These are phyloP conservation scores for Ifrita kowaldi DNA, from an alignment of 2,113 vertebrate genomes.

Conservation along the genomic window DNA sequence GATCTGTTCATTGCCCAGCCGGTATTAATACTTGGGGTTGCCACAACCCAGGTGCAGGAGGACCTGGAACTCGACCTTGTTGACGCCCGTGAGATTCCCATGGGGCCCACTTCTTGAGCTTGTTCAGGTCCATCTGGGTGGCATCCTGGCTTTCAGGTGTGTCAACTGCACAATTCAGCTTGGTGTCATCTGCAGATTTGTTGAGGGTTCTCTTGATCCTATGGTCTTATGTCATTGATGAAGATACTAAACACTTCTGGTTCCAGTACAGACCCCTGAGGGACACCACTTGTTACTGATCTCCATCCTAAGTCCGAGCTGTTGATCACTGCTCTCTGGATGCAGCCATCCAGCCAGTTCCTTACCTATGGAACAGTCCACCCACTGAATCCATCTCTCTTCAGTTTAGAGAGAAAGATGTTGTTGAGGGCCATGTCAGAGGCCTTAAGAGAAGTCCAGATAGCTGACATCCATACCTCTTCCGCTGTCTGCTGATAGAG, in stretches of 20 bases:
- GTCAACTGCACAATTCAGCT: neutral
- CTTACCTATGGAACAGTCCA: neutral
- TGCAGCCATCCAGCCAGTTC: neutral
- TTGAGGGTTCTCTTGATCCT: neutral
- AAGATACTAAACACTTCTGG: neutral
- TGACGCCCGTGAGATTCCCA: neutral
- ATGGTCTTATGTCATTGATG: neutral
- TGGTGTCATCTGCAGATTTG: neutral
- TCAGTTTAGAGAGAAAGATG: neutral
- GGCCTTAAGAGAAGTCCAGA: neutral
- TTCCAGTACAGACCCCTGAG: neutral
- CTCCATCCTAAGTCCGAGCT: neutral
- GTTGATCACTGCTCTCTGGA: neutral
- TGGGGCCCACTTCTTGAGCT: neutral
- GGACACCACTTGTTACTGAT: neutral
- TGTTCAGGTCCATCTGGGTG: neutral
- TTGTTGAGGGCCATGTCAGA: neutral
- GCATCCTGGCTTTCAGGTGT: neutral
- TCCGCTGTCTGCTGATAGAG: neutral
- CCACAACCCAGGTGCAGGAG: neutral
- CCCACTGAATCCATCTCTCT: neutral
- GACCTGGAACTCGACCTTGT: neutral
- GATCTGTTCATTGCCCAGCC: neutral
- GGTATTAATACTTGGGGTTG: neutral
- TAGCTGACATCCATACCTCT: neutral